phyloP scores from a whole-genome alignment of 2,797 vertebrate species.

The Malacoraja senta region DNA sequence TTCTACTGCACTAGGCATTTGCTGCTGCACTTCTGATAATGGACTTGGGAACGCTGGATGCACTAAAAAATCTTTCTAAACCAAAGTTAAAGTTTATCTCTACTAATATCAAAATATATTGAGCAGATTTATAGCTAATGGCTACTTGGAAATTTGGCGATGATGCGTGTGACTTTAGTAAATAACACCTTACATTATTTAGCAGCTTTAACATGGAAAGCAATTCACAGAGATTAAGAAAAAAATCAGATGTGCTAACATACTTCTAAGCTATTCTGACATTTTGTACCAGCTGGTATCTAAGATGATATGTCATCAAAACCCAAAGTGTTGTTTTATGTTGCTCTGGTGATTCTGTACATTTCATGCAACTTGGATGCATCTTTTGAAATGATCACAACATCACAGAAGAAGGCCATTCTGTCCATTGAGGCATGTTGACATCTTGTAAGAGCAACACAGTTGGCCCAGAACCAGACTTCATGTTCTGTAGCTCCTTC shows the following conservation, averaged over 20 bases:
- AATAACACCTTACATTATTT: background rate
- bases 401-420: background rate
- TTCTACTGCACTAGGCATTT: too few species aligned
- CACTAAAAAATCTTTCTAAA: background rate
- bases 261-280: background rate
- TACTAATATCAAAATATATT: background rate
- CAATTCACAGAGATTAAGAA: background rate
- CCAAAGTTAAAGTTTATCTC: background rate
- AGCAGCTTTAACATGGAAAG: conserved; percentile 24
- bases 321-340: background rate
- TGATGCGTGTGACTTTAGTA: background rate
- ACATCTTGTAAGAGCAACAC: background rate
- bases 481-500: too few species aligned
- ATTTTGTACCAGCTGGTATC: background rate
- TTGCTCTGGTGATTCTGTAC: background rate
- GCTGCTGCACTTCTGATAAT: background rate
- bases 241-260: background rate
- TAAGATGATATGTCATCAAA: background rate
- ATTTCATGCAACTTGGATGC: background rate
- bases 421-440: background rate
- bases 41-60: background rate
- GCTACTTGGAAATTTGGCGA: background rate
- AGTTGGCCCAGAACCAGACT: too few species aligned
- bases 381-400: background rate
- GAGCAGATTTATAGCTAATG: background rate